Evolutionary conservation across 2,113 vertebrate species (phyloP).

Genomic region (Dascyllus trimaculatus): DNA sequence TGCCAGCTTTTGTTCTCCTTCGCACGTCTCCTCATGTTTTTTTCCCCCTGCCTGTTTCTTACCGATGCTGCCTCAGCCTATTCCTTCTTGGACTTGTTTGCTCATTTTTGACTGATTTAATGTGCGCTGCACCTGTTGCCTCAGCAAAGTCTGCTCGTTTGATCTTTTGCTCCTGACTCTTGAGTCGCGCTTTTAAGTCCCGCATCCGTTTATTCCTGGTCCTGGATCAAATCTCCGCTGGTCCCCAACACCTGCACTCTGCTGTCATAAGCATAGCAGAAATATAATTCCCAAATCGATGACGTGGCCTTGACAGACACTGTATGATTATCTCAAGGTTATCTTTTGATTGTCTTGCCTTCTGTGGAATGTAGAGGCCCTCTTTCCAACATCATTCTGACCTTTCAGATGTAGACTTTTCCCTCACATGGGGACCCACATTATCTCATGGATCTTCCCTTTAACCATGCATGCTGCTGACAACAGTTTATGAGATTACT

Average conservation of each 20-base stretch:
- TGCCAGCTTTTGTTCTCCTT: too few species aligned
- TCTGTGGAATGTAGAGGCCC: slow-evolving; percentile 34
- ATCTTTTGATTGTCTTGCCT: slow-evolving; percentile 26
- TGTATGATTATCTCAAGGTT: slow-evolving; percentile 22
- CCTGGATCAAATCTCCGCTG: not conserved
- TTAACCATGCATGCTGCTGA: slow-evolving; percentile 15
- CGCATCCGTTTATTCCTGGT: too few species aligned
- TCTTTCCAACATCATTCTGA: slow-evolving; percentile 19
- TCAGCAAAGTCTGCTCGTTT: too few species aligned
- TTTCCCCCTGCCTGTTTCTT: too few species aligned
- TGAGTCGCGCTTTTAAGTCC: too few species aligned
- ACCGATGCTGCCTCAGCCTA: too few species aligned
- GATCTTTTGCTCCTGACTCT: too few species aligned
- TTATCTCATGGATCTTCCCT: slow-evolving; percentile 16
- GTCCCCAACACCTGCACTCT: slow-evolving; percentile 6
- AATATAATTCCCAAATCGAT: slow-evolving; percentile 13
- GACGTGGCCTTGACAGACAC: slow-evolving; percentile 11
- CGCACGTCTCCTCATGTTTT: too few species aligned
- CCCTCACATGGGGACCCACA: not conserved
- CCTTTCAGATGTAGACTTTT: slow-evolving; percentile 30
- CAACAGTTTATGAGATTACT: slow-evolving; percentile 19
- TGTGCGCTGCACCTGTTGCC: too few species aligned
- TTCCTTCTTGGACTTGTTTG: too few species aligned
- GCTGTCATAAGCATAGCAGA: slow-evolving; percentile 2
- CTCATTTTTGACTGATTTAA: too few species aligned